A percentile compares a stretch with the other conserved stretches of the same genome.
These are phyloP conservation scores for Philaethria dido DNA, from an alignment of 2,888 invertebrate species.

Conservation along the genomic window DNA sequence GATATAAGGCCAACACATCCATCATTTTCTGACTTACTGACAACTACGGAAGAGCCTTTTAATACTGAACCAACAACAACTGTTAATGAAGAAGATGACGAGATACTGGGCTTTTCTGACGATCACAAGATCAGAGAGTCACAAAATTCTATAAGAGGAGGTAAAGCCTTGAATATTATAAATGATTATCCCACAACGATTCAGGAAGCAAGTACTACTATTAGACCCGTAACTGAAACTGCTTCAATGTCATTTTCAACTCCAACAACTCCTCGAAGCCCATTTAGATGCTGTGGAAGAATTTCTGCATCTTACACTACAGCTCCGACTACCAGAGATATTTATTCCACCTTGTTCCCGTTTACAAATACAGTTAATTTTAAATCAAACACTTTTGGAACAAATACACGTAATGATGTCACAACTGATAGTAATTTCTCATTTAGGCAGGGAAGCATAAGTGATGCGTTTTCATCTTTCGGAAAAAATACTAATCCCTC, in stretches of 20 bases:
- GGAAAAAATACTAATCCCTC: constrained; percentile 71
- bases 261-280: constrained; percentile 62
- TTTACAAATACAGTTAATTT: constrained; percentile 75
- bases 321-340: constrained; percentile 57
- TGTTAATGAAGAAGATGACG: constrained; percentile 88
- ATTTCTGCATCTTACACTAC: constrained; percentile 78
- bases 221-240: constrained; percentile 53
- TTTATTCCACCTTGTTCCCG: constrained; percentile 67
- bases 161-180: constrained; percentile 71
- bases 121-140: constrained; percentile 69
- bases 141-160: constrained; percentile 62
- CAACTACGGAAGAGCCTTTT: constrained; percentile 64
- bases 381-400: constrained; percentile 58
- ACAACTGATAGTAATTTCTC: constrained; percentile 63
- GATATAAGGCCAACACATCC: constrained; percentile 92
- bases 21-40: constrained; percentile 75
- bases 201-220: constrained; percentile 56
- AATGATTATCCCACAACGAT: constrained; percentile 53
- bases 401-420: constrained; percentile 55
- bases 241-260: constrained; percentile 52
- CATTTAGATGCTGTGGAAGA: constrained; percentile 72
- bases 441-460: constrained; percentile 70
- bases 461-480: constrained; percentile 72
- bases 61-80: constrained; percentile 84
- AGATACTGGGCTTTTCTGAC: constrained; percentile 91